Conservation (phyloP, 2,113 vertebrate species). For the Chaetorhynchus papuensis region DNA sequence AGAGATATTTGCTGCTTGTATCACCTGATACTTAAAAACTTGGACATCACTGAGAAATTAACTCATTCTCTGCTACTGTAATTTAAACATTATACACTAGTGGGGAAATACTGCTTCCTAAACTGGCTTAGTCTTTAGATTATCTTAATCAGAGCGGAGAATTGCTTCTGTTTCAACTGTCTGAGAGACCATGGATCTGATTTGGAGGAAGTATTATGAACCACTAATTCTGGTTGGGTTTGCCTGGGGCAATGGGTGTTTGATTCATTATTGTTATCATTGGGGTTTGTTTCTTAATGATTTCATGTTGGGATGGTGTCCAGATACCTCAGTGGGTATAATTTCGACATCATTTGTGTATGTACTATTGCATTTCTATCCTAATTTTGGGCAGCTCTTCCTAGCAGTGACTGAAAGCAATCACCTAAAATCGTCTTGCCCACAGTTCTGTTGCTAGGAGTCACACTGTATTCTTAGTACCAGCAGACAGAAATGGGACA, state of each 20-base stretch:
- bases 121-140: neutral
- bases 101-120: neutral
- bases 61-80: neutral
- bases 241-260: neutral
- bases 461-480: neutral
- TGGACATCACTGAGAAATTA: neutral
- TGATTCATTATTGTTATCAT: neutral
- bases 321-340: neutral
- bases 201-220: neutral
- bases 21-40: neutral
- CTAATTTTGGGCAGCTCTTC: neutral
- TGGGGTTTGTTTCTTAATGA: slow-evolving; percentile 22
- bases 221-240: neutral
- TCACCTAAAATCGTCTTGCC: neutral
- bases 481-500: neutral
- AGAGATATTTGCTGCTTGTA: neutral
- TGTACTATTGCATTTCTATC: neutral
- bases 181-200: neutral
- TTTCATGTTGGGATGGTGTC: slow-evolving; percentile 24
- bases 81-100: neutral
- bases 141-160: neutral
- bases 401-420: neutral
- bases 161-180: neutral
- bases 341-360: neutral
- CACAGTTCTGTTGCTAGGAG: neutral